These are phyloP conservation scores for Peromyscus californicus DNA, from an alignment of 2,113 vertebrate species.

Conservation along the genomic window DNA sequence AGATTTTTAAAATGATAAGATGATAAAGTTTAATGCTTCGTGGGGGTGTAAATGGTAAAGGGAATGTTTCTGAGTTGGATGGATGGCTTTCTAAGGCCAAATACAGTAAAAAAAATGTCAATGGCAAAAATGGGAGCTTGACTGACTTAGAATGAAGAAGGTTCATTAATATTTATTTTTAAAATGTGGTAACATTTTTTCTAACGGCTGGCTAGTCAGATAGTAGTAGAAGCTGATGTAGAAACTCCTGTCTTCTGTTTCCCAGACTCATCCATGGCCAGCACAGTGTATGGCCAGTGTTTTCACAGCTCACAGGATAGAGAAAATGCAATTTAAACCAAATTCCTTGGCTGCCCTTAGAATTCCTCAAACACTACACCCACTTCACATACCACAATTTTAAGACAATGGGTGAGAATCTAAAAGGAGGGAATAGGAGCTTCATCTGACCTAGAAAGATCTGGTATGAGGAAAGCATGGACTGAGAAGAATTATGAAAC, in stretches of 20 bases:
- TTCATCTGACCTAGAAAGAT: neutral
- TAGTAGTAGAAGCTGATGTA: neutral
- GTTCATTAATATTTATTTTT: neutral
- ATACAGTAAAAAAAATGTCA: neutral
- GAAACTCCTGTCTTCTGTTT: neutral
- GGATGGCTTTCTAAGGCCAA: neutral
- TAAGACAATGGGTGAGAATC: neutral
- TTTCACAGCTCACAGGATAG: neutral
- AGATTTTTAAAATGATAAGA: neutral
- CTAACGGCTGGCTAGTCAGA: neutral
- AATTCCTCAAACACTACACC: neutral
- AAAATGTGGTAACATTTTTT: neutral
- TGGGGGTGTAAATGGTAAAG: rapidly evolving
- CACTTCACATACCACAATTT: neutral
- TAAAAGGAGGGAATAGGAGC: neutral
- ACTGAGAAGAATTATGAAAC: neutral
- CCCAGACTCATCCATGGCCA: neutral
- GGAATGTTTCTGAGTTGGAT: neutral
- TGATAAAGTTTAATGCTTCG: neutral
- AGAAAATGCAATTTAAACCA: neutral
- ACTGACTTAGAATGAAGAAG: neutral
- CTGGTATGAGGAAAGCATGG: neutral
- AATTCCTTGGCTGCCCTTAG: neutral
- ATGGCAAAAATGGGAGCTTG: neutral
- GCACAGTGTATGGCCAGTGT: neutral